phyloP scores from a whole-genome alignment of 1,140 invertebrate species.

The Scaptomyza montana region DNA sequence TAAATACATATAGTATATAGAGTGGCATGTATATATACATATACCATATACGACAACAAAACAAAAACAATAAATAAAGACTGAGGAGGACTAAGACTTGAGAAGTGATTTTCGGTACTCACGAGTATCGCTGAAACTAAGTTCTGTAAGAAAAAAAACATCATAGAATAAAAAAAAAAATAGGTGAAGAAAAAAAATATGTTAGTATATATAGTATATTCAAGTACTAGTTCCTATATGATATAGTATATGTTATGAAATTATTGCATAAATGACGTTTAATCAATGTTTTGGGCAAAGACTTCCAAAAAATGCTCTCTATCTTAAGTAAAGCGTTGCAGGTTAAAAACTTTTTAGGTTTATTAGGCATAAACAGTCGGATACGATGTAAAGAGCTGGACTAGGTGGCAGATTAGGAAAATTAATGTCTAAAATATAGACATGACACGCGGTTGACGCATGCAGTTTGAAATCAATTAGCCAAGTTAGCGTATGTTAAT shows the following conservation, averaged over 20 bases:
- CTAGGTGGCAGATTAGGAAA: no score
- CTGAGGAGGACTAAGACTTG: slow-evolving; percentile 25
- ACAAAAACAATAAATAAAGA: slow-evolving; percentile 21
- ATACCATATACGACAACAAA: slow-evolving; percentile 8
- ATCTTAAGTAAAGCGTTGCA: no score
- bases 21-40: no score
- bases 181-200: slow-evolving; percentile 39
- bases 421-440: no score
- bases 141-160: slow-evolving; percentile 59
- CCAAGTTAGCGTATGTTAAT: slow-evolving; percentile 27
- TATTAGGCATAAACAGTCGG: no score
- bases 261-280: not conserved
- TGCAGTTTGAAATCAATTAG: slow-evolving; percentile 47
- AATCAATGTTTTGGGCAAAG: no score
- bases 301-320: no score
- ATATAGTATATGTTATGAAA: slow-evolving; percentile 3
- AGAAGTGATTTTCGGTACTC: slow-evolving; percentile 61
- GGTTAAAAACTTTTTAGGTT: no score
- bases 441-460: slow-evolving; percentile 1
- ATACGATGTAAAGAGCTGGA: no score
- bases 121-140: slow-evolving; percentile 84
- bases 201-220: slow-evolving; percentile 17
- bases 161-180: slow-evolving; percentile 32
- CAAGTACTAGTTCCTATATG: slow-evolving; percentile 10
- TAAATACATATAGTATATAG: slow-evolving; percentile 4